Base-by-base conservation (phyloP, 1,140 invertebrate species). In the Brachionus sp. region DNA sequence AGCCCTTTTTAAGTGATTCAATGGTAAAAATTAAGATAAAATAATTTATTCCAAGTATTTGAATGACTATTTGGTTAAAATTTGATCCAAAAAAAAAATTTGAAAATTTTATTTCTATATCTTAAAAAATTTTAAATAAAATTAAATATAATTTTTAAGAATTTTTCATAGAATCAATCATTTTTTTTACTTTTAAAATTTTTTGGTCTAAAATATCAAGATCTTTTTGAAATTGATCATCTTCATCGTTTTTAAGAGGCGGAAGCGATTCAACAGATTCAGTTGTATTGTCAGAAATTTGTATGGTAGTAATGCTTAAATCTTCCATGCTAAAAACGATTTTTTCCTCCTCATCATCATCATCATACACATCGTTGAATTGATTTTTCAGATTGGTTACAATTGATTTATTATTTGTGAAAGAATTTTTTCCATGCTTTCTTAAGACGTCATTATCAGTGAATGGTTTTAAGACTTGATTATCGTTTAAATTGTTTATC, bases 141-240 rank as follows among this genome's bases (percentile, higher is more conserved):
- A 46, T n/a, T 2, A 46, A 46, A 46, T 12, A 1, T 46, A 46
- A 29, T 29, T 29, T 57, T 70, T 70, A 70, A 16, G 29, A 39
- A 70, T 39, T 70, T 46, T 75, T 75, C 70, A 75, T 75, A 2
- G 70, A 75, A n/a, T 75, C 70, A 46, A 75, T 75, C 70, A 75
- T 46, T 75, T 75, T 44, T 75, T 75, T 75, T 3, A 75, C 70
- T 25, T 50, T 75, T 44, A 75, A 19, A 35, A 75, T 75, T 75
- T 75, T 75, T 75, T 75, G 25, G 23, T 75, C 70, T 25, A 75
- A 75, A 29, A 46, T 12, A 46, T 75, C 44, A 23, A 75, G 44
- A 75, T 75, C 70, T 75, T 75, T 44, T 75, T 75, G 70, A 75
- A 75, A 75, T 13, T 75, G 16, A 23, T 75, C 70, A 50, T 75